phyloP scores from a whole-genome alignment of 2,113 vertebrate genomes.

The Astur gentilis region DNA sequence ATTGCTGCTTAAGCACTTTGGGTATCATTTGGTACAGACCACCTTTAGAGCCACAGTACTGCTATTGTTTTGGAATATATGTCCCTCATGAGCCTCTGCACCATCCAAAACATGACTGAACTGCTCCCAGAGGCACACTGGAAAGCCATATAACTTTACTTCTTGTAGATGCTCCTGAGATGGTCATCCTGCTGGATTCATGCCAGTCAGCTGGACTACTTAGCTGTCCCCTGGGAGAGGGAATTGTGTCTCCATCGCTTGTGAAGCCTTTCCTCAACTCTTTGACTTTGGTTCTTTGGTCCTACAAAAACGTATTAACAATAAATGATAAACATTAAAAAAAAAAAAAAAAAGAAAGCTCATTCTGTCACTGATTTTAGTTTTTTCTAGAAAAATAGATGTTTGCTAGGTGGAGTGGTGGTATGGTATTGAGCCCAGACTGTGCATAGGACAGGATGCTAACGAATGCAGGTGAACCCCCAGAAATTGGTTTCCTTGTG shows the following conservation, averaged over 20 bases:
- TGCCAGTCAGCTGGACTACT: not conserved
- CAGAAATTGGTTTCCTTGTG: not conserved
- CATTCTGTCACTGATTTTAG: not conserved
- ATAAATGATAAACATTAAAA: not conserved
- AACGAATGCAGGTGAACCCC: rapidly evolving
- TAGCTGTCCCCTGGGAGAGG: not conserved
- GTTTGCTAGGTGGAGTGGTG: not conserved
- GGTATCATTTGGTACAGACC: not conserved
- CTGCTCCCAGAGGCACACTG: not conserved
- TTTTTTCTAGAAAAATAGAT: not conserved
- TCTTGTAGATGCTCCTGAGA: not conserved
- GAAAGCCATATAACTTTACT: not conserved
- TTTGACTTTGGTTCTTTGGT: not conserved
- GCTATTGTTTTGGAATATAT: not conserved
- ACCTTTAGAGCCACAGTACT: not conserved
- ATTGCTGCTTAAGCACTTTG: not conserved
- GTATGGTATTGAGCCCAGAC: not conserved
- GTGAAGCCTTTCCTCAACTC: not conserved
- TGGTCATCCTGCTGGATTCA: not conserved
- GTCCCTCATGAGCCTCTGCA: not conserved
- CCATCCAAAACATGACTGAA: not conserved
- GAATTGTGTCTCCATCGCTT: not conserved
- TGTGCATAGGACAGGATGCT: not conserved
- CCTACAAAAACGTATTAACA: not conserved
- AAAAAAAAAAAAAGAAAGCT: not conserved